Evolutionary conservation across 1,140 invertebrate genomes (phyloP), one percentile per base, ranked within the genome.

Genomic region (Cardiocondyla obscurior): DNA sequence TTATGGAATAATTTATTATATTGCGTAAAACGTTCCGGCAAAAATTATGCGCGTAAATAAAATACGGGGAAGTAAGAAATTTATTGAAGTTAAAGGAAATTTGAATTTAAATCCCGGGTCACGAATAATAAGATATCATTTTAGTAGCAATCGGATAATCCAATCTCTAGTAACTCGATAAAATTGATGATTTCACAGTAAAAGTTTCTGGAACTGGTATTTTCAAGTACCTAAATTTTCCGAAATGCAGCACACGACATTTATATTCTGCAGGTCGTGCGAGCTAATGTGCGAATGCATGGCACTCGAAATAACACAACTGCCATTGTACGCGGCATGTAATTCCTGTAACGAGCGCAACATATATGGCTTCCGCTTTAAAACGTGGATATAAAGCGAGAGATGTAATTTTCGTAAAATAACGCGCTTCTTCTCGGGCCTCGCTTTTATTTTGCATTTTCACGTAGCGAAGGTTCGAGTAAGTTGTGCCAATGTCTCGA

Each of bases 351-450:
- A 87, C 76, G 83, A 85, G 74, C 62, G 72, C 73, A 89, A 88
- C 88, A 89, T 91, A 89, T 89, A 91, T 89, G 81, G 85, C 19
- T 30, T 57, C 72, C 73, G 77, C 85, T 88, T 72, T 58, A 67
- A 85, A 69, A 85, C 87, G 72, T 74, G 85, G 70, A 62, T 62
- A 62, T 60, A 14, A 49, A 49, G 86, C 85, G 79, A 81, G 87
- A 81, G 82, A 76, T 92, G 89, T 88, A 92, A 92, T 92, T 93
- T 92, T 93, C 90, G 92, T 92, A 90, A 92, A 92, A 92, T 91
- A 86, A 83, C 81, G 67, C 55, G 69, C 77, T 53, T 14, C 51
- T 53, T 10, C 33, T n/a, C 44, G n/a, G 19, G 14, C 55, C 4
- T n/a, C 22, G 62, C 57, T 22, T 77, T 82, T 42, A 49, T 83